phyloP scores from a whole-genome alignment of 2,797 vertebrate genomes.

The Petrocephalus sullivani region DNA sequence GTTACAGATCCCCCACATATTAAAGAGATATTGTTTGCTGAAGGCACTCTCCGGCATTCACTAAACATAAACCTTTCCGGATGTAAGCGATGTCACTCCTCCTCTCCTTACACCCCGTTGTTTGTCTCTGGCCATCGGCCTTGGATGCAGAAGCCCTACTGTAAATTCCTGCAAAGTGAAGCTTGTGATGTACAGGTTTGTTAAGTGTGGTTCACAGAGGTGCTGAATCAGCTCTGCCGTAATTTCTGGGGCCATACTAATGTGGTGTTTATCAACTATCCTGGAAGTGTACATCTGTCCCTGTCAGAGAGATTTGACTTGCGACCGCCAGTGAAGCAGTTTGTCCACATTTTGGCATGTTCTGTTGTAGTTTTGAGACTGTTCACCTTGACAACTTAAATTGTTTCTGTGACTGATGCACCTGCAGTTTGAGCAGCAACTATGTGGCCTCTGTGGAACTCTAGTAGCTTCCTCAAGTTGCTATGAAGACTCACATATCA shows the following conservation, averaged over 20 bases:
- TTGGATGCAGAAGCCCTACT: background rate
- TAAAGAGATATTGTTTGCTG: background rate
- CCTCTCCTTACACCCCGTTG: background rate
- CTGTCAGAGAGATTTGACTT: background rate
- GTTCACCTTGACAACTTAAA: background rate
- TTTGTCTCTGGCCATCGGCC: background rate
- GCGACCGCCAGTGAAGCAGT: background rate
- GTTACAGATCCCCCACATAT: background rate
- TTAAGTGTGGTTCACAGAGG: background rate
- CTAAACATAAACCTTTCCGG: background rate
- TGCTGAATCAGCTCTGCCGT: constrained; percentile 1
- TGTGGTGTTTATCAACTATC: constrained; percentile 3
- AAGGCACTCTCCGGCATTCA: background rate
- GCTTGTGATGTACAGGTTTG: background rate
- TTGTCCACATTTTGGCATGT: background rate
- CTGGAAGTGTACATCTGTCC: background rate
- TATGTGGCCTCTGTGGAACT: background rate
- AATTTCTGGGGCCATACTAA: background rate
- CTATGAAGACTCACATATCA: background rate
- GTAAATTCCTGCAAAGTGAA: background rate
- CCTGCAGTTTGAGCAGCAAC: background rate
- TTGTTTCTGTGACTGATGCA: background rate
- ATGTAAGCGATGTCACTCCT: background rate
- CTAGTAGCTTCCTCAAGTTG: background rate
- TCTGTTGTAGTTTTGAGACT: background rate